Evolutionary conservation across 2,888 invertebrate genomes (phyloP).

Genomic region (Volucella inflata): DNA sequence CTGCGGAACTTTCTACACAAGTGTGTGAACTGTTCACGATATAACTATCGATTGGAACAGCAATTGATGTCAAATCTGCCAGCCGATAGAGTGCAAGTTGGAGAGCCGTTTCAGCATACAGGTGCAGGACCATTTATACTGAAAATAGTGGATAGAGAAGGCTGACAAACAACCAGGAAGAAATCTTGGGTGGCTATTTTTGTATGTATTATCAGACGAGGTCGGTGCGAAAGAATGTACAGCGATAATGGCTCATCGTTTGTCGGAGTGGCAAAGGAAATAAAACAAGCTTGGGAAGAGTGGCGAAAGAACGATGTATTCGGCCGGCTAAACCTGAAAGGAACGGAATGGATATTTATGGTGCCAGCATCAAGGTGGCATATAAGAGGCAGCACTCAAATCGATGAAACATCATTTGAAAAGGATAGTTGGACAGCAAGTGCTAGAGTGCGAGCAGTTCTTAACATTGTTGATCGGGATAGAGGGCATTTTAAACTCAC

Average conservation of each 20-base stretch:
- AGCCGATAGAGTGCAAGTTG: conserved; percentile 24
- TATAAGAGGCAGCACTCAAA: conserved; percentile 66
- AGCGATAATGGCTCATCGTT: conserved; percentile 49
- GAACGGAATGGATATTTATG: conserved; percentile 40
- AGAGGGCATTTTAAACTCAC: no score
- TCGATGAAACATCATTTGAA: no score
- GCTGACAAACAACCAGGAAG: background rate
- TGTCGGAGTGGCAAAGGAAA: conserved; percentile 29
- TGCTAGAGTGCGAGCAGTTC: no score
- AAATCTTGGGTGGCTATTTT: conserved; percentile 9
- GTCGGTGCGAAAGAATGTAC: conserved; percentile 36
- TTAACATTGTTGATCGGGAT: no score
- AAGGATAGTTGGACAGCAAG: no score
- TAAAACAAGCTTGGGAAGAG: conserved; percentile 1
- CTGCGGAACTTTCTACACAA: conserved; percentile 16
- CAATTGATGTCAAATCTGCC: conserved; percentile 47
- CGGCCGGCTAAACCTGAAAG: conserved; percentile 11
- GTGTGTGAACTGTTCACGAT: conserved; percentile 14
- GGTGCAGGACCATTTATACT: conserved; percentile 18
- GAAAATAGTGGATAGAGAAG: background rate
- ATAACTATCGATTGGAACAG: conserved; percentile 14
- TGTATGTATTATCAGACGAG: conserved; percentile 29
- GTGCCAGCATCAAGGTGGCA: conserved; percentile 58
- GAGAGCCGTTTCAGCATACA: no score
- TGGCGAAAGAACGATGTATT: conserved; percentile 18